Conservation (phyloP, 1,140 invertebrate species). For the Pseudobourletiella spinata region DNA sequence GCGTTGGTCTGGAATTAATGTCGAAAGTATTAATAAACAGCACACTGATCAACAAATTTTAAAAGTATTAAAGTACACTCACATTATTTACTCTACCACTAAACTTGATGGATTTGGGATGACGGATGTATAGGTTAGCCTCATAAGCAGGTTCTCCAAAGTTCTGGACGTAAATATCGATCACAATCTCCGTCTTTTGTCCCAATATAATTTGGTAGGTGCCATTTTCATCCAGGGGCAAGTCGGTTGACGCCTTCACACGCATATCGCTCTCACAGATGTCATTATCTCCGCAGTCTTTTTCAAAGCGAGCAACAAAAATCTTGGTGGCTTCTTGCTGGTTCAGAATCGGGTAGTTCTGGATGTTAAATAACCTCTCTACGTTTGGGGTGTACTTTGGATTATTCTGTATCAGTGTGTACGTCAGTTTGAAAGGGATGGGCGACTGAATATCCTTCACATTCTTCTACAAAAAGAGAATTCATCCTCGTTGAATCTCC, state of each 20-base stretch:
- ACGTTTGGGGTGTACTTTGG: slow-evolving; percentile 45
- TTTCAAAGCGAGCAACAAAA: slow-evolving; percentile 80
- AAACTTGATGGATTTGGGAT: slow-evolving; percentile 69
- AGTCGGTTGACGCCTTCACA: slow-evolving; percentile 54
- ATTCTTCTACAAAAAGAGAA: slow-evolving; percentile 49
- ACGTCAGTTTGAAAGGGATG: slow-evolving; percentile 74
- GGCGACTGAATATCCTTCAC: slow-evolving; percentile 75
- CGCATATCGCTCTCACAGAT: slow-evolving; percentile 78
- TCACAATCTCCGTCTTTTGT: slow-evolving; percentile 61
- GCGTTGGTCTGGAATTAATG: slow-evolving; percentile 18
- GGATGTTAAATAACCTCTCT: slow-evolving; percentile 56
- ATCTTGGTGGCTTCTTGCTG: slow-evolving; percentile 69
- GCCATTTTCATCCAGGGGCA: slow-evolving; percentile 43
- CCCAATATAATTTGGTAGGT: slow-evolving; percentile 53
- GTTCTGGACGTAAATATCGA: slow-evolving; percentile 68
- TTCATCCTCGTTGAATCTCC: too few species aligned
- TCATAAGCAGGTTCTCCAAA: slow-evolving; percentile 83
- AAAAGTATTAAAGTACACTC: slow-evolving; percentile 12
- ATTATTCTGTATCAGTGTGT: slow-evolving; percentile 62
- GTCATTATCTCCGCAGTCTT: slow-evolving; percentile 85
- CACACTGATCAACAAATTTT: too few species aligned
- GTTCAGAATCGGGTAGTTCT: slow-evolving; percentile 77
- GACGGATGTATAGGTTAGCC: slow-evolving; percentile 66
- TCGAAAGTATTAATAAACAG: too few species aligned
- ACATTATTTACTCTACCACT: slow-evolving; percentile 48